Evolutionary conservation across 2,797 vertebrate genomes (phyloP).

Genomic region (Danio tinwini): DNA sequence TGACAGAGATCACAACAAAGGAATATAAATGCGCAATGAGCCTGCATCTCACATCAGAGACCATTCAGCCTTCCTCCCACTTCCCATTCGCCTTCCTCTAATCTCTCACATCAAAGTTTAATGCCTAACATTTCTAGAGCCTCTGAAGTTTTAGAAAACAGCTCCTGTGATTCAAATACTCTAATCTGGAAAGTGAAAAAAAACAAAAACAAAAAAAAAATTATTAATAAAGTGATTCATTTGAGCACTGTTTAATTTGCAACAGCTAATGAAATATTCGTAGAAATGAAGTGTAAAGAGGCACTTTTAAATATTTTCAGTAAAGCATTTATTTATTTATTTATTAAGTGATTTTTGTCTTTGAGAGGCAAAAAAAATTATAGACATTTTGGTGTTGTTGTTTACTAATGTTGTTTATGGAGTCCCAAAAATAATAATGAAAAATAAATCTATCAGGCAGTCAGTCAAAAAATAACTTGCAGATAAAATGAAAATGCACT

Average conservation of each 20-base stretch:
- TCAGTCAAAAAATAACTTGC: background rate
- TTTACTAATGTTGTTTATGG: background rate
- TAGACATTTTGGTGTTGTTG: no score
- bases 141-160: constrained; percentile 65
- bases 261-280: background rate
- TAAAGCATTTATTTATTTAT: no score
- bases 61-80: constrained; percentile 37
- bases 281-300: background rate
- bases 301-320: constrained; percentile 3
- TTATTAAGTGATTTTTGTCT: background rate
- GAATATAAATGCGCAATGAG: constrained; percentile 69
- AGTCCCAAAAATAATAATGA: background rate
- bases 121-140: constrained; percentile 64
- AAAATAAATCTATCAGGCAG: background rate
- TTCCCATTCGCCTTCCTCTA: constrained; percentile 68
- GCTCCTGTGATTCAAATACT: constrained; percentile 63
- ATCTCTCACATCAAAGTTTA: constrained; percentile 74
- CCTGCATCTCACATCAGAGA: constrained; percentile 70
- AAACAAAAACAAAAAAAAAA: constrained; percentile 34
- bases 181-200: constrained; percentile 39
- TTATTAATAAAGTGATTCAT: constrained; percentile 57
- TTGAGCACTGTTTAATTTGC: constrained; percentile 4
- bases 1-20: constrained; percentile 71
- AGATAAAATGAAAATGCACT: background rate
- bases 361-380: background rate